phyloP scores from a whole-genome alignment of 2,113 vertebrate species.

The Salvelinus alpinus region DNA sequence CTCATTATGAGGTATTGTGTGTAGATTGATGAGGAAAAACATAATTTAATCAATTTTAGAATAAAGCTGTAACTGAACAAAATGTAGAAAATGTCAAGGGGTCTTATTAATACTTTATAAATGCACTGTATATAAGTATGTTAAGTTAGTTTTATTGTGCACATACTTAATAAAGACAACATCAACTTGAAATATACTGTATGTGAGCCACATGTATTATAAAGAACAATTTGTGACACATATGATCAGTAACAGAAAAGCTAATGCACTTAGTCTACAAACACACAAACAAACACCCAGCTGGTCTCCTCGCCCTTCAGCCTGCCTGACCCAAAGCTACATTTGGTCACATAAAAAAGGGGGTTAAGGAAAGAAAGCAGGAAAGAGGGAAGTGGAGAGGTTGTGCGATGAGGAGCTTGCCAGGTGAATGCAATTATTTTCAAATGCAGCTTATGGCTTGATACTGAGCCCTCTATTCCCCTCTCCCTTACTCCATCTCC shows the following conservation, averaged over 20 bases:
- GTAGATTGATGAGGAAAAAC: no score
- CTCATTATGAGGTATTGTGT: no score
- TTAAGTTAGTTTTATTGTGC: no score
- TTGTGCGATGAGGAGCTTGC: constrained; percentile 40
- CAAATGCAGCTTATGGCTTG: constrained; percentile 66
- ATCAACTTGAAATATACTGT: no score
- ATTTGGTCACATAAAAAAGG: constrained; percentile 29
- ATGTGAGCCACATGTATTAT: neutral
- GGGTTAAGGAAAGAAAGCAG: neutral
- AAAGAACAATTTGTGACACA: neutral
- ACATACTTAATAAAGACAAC: no score
- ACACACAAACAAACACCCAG: constrained; percentile 29
- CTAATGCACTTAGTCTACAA: no score
- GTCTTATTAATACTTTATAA: no score
- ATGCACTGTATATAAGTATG: no score
- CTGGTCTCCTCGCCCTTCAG: constrained; percentile 35
- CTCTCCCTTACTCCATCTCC: constrained; percentile 45
- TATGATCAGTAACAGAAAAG: neutral
- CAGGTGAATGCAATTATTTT: constrained; percentile 61
- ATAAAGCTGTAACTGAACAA: no score
- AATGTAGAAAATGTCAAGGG: no score
- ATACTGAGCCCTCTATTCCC: constrained; percentile 31
- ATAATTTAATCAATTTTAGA: no score
- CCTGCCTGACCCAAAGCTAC: constrained; percentile 51
- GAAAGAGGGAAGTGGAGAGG: neutral